Evolutionary conservation across 1,140 invertebrate species (phyloP), one percentile per base, ranked within the genome.

Genomic region (Heliothis virescens): DNA sequence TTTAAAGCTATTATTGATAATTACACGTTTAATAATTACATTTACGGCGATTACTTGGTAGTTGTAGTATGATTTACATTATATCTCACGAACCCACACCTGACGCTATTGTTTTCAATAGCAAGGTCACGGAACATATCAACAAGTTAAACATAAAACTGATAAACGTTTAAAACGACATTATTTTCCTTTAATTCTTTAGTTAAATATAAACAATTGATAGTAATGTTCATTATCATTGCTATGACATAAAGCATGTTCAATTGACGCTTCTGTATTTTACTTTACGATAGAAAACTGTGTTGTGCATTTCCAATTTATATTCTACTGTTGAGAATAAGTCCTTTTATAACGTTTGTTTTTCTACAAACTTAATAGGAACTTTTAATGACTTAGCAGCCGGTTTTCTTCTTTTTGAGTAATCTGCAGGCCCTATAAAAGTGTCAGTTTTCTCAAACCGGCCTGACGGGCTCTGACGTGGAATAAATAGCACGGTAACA

Each of bases 51-150:
- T 52, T 16, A 71, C 62, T 47, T 16, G 15, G 34, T 41, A 7
- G 57, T 21, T 26, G 57, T 13, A 29, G 21, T 47, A 65, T 48
- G 18, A 65, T 65, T 65, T 48, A 48, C 41, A 65, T 65, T 65
- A 65, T n/a, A 18, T 65, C 62, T 41, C 62, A 65, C 62, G 62
- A 65, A 65, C 62, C 57, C 53, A 11, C 53, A 65, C 41, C 62
- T 65, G 62, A 18, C 9, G 62, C 29, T 15, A 65, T 65, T 65
- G 41, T 65, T 65, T 15, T 48, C n/a, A 48, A 48, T 18, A 13
- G 62, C 62, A 65, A 65, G 62, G 62, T 65, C 41, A 65, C 34
- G 13, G 57, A 59, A 59, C 13, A 59, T 59, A 59, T 59, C 57
- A 65, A 65, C 62, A 65, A 65, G 34, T 41, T 63, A n/a, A 41